Percentiles rank a stretch among this genome's conserved stretches.
phyloP scores from a whole-genome alignment of 2,888 invertebrate species.

The Scelioninae gen. 2 region DNA sequence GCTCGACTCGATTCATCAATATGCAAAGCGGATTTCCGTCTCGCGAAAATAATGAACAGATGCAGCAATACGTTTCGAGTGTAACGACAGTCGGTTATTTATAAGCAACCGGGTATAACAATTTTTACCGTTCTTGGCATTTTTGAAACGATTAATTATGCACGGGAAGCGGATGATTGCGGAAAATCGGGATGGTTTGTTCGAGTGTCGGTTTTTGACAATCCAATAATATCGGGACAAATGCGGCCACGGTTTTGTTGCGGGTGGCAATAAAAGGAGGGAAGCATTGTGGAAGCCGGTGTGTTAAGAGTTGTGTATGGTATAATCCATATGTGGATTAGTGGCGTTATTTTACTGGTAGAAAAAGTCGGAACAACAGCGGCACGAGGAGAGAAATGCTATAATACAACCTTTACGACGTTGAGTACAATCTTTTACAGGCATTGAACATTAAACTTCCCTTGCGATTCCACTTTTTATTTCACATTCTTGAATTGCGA shows the following conservation, averaged over 20 bases:
- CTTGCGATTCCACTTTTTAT: conserved; percentile 34
- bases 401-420: conserved; percentile 37
- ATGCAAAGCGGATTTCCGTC: conserved; percentile 4
- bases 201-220: conserved; percentile 6
- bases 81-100: no score
- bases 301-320: conserved; percentile 18
- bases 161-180: no score
- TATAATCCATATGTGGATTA: conserved; percentile 44
- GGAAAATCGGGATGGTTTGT: no score
- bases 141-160: no score
- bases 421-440: conserved; percentile 41
- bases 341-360: conserved; percentile 16
- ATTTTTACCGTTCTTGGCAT: no score
- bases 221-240: conserved; percentile 11
- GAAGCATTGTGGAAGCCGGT: conserved; percentile 24
- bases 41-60: no score
- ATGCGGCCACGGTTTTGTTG: conserved; percentile 3
- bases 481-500: conserved; percentile 36
- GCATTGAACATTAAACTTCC: conserved; percentile 45
- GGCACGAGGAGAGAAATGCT: conserved; percentile 34
- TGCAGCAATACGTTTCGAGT: no score
- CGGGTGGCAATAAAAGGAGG: conserved; percentile 36
- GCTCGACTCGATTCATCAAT: conserved; percentile 18
- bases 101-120: no score
- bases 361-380: conserved; percentile 32